These are phyloP conservation scores for Meloidogyne hapla DNA, from an alignment of 1,140 invertebrate species.

Conservation along the genomic window DNA sequence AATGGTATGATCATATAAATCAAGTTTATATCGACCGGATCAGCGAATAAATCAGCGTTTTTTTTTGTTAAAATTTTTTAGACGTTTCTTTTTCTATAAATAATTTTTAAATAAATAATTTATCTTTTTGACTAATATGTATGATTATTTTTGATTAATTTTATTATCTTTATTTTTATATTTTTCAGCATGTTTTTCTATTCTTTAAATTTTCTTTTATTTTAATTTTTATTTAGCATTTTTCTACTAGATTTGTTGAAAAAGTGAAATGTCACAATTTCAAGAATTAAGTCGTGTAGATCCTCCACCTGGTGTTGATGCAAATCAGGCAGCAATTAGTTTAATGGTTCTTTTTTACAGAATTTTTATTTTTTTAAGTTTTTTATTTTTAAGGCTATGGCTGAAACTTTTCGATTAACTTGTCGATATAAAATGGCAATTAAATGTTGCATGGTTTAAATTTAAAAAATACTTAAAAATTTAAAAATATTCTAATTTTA, in stretches of 20 bases:
- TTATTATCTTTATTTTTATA: no score
- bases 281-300: slow-evolving; percentile 18
- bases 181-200: no score
- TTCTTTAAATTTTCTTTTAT: no score
- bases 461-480: not conserved
- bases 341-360: slow-evolving; percentile 21
- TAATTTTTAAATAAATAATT: no score
- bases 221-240: not conserved
- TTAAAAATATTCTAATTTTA: slow-evolving; percentile 30
- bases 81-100: no score
- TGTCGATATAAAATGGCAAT: slow-evolving; percentile 53
- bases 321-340: slow-evolving; percentile 34
- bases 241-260: not conserved
- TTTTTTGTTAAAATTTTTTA: no score
- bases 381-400: slow-evolving; percentile 37
- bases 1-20: no score
- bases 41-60: no score
- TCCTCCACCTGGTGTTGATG: slow-evolving; percentile 30
- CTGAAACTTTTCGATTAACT: slow-evolving; percentile 39
- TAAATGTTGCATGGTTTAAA: slow-evolving; percentile 48
- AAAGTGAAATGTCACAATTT: not conserved
- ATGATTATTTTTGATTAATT: no score
- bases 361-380: not conserved
- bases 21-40: no score
- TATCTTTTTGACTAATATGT: no score